Evolutionary conservation across 2,888 invertebrate genomes (phyloP).

Genomic region (Dasysyrphus tricinctus): DNA sequence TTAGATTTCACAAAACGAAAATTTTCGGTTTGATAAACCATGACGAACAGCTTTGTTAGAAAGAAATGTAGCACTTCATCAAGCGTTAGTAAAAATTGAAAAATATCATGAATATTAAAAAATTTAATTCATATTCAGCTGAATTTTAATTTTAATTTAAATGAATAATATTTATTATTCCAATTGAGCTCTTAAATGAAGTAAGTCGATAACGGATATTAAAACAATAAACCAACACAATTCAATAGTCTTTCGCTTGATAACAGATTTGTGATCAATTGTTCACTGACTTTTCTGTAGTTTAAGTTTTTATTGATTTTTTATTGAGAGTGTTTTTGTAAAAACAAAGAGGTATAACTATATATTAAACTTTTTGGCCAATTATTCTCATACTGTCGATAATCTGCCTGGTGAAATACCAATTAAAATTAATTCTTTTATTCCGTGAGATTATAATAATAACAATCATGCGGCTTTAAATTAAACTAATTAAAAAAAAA

Average conservation of each 20-base stretch:
- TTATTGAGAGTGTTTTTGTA: neutral
- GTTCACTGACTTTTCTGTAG: neutral
- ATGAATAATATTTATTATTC: no score
- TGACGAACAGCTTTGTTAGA: no score
- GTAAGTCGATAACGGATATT: neutral
- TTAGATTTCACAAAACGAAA: no score
- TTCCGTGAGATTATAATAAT: conserved; percentile 17
- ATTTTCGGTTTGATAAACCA: no score
- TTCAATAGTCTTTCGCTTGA: neutral
- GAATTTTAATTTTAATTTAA: neutral
- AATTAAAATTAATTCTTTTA: conserved; percentile 26
- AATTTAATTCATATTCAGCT: no score
- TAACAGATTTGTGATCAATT: neutral
- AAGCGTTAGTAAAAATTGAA: no score
- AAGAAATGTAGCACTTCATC: no score
- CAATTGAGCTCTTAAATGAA: neutral
- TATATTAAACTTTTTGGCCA: neutral
- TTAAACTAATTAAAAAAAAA: conserved; percentile 30
- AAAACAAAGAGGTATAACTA: neutral
- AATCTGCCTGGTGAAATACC: conserved; percentile 13
- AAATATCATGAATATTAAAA: no score
- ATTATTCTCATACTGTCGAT: conserved; percentile 19
- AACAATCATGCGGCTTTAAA: conserved; percentile 28
- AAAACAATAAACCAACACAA: neutral
- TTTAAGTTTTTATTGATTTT: neutral